These are phyloP conservation scores for Drosophila conformis DNA, from an alignment of 2,888 invertebrate species.

Conservation along the genomic window DNA sequence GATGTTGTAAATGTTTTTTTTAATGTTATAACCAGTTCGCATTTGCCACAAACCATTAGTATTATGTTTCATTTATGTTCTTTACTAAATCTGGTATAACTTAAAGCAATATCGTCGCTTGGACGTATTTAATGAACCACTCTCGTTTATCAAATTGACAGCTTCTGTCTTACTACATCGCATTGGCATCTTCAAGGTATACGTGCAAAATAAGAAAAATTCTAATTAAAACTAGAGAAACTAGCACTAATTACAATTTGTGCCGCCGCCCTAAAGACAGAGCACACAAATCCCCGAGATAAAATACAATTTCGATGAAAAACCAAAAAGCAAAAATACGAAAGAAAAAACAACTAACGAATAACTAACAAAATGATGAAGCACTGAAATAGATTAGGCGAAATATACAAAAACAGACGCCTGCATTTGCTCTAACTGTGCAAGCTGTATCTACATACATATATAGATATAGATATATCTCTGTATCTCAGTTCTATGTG, in stretches of 20 bases:
- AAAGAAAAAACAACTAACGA: constrained; percentile 9
- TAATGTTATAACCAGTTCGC: background rate
- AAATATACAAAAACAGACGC: constrained; percentile 57
- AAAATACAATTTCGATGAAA: constrained; percentile 61
- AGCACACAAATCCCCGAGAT: constrained; percentile 27
- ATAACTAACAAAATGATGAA: constrained; percentile 50
- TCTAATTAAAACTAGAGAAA: constrained; percentile 68
- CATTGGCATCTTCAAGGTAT: constrained; percentile 61
- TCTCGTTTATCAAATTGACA: constrained; percentile 22
- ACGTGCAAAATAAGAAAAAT: constrained; percentile 54
- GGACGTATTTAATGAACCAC: constrained; percentile 30
- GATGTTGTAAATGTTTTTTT: background rate
- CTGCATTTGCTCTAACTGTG: constrained; percentile 43
- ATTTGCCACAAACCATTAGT: background rate
- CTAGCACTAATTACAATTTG: constrained; percentile 77
- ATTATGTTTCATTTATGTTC: background rate
- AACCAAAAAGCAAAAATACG: background rate
- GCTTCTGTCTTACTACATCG: constrained; percentile 51
- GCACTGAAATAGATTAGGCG: constrained; percentile 72
- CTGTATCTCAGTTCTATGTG: constrained; percentile 31
- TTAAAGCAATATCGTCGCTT: background rate
- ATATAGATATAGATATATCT: constrained; percentile 31
- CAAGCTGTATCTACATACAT: constrained; percentile 25
- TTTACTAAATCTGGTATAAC: background rate
- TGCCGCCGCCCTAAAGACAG: constrained; percentile 67